Evolutionary conservation across 2,888 invertebrate species (phyloP), one percentile per base, ranked within the genome.

Genomic region (Parnassius glacialis): DNA sequence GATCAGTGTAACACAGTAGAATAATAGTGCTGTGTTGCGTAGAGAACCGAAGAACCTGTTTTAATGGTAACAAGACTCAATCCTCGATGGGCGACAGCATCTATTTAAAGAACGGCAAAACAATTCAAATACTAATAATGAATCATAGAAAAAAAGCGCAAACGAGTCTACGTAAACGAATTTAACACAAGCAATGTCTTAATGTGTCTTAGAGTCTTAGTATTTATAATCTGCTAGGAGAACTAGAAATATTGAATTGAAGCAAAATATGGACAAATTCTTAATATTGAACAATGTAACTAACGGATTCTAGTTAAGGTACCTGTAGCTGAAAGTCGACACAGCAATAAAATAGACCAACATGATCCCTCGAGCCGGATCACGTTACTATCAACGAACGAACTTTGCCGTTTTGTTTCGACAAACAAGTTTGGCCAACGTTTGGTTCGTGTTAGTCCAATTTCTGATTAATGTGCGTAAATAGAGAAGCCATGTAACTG

Each of bases 401-500:
- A 43, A 43, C 43, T 43, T 43, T 43, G 10, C 43, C 3, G 2
- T 43, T 43, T 43, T 43, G 43, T 43, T 11, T 43, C 11, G 11
- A 43, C 11, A 43, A 43, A 11, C 3, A 2, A 11, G 11, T 11
- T 3, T 43, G 11, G 2, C 11, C 43, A 11, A 11, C 10, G 43
- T 11, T 11, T 43, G 11, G 11, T 10, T 2, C 10, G 10, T 43
- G 11, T 43, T 43, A 10, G 43, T 43, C 11, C 10, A 11, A 11
- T 43, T 11, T 3, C 0, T 43, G 43, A 11, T 43, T 11, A 43
- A 43, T 43, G 11, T 43, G 43, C 11, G 10, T 25, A 34, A 47
- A 52, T 52, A 10, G 44, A 45, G 52, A 12, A 52, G 50, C 43
- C 50, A 50, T 50, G 20, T 57, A 57, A 48, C 48, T 13, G 41